Base-by-base conservation (phyloP, 2,113 vertebrate species). In the Misgurnus mizolepis region DNA sequence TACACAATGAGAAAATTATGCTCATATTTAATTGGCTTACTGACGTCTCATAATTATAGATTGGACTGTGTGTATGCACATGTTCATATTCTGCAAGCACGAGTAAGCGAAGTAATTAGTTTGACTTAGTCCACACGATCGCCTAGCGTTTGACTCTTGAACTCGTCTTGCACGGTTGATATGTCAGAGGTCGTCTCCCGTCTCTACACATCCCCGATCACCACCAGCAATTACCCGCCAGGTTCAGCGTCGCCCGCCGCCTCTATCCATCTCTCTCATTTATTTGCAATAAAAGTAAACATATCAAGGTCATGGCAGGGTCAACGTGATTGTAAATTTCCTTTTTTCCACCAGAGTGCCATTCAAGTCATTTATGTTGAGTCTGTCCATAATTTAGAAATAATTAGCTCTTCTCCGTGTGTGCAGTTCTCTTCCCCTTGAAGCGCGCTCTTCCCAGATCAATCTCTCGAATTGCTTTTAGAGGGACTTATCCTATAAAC, bases 31-130 rank as follows among this genome's bases (percentile, higher is more conserved):
- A 12, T 45, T 45, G 53, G 55, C 53, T 58, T 39, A 0, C 43
- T 2, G 1, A 58, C 12, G 39, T 15, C 56, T 61, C 11, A 43
- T 73, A 45, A 60, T 43, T 62, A 40, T 2, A 14, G 41, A n/a
- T 12, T 34, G 39, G 34, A 43, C 3, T n/a, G 43, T 27, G 9
- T 41, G 65, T 68, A 56, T 22, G 50, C 4, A 27, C 64, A 58
- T 41, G 68, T 67, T 69, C 39, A 71, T 65, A 58, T 64, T 72
- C 43, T 80, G 68, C 69, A 64, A 71, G 67, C 39, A 18, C 60
- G 17, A 50, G 45, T 34, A 62, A 40, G 78, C 84, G 86, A 85
- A 86, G 86, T 90, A 90, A 92, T 92, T 92, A 92, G 84, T 78
- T 85, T 76, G 71, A 68, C 68, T 58, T 79, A 80, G 80, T 85